phyloP scores from a whole-genome alignment of 1,140 invertebrate species.

The Drosophila repleta region DNA sequence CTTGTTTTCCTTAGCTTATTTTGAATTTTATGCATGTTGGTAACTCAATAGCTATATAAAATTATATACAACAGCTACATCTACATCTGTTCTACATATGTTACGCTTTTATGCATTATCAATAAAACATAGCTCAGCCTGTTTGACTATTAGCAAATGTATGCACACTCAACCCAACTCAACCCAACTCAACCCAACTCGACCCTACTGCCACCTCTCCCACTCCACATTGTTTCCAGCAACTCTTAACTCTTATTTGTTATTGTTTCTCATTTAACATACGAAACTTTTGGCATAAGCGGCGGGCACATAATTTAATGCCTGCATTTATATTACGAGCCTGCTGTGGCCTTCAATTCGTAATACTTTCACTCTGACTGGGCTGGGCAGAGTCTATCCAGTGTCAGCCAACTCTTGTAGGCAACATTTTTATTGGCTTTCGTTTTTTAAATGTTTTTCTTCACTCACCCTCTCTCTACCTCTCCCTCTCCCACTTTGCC shows the following conservation, averaged over 20 bases:
- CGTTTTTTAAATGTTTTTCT: conserved; percentile 44
- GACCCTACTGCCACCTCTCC: no score
- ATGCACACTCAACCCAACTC: not conserved
- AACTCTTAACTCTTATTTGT: not conserved
- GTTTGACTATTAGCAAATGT: no score
- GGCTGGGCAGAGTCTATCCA: conserved; percentile 11
- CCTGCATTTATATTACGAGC: conserved; percentile 60
- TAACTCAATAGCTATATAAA: no score
- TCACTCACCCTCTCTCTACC: conserved; percentile 4
- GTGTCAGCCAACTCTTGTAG: conserved; percentile 32
- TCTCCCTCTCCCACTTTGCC: conserved; percentile 4
- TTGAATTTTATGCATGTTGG: no score
- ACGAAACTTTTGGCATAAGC: not conserved
- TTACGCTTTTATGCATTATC: no score
- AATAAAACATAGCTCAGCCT: no score
- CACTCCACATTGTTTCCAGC: no score
- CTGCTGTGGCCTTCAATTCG: conserved; percentile 60
- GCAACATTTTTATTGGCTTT: conserved; percentile 51
- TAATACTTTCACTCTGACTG: conserved; percentile 64
- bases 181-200: no score
- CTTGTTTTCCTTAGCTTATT: no score
- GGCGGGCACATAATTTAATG: conserved; percentile 6
- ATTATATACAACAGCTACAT: no score
- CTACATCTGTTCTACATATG: no score
- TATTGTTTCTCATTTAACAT: conserved; percentile 7